Base-by-base conservation (phyloP, 2,888 invertebrate species). In the Morinoia aosen region DNA sequence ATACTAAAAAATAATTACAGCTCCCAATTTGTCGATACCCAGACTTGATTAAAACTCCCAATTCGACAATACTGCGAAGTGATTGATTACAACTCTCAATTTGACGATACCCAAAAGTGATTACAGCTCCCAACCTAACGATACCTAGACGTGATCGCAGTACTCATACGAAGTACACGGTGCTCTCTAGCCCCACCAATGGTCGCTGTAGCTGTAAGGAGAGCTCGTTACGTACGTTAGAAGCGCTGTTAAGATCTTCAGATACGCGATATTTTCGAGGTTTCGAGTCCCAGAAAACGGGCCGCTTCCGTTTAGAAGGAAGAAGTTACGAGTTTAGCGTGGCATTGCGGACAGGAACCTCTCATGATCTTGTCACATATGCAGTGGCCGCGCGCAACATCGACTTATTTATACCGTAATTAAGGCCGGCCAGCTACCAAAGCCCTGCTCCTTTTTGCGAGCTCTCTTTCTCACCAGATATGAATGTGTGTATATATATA, bases 351-450 rank as follows among this genome's bases (percentile, higher is more conserved):
- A 93, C 93, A 93, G 93, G 57, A 93, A n/a, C 93, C 93, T 93
- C 93, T 93, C 93, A 93, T 93, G 93, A 57, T 93, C 57, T n/a
- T 93, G 93, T 93, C 93, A 93, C 93, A 93, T 93, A 93, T 93
- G 93, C 93, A 93, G 57, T 11, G 57, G 93, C 93, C 93, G 48
- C 16, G 93, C 93, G 14, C 93, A 93, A 57, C 93, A 93, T 57
- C 25, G 93, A 57, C 93, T 93, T 93, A 93, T 93, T 93, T 93
- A 93, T 93, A 93, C 57, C 93, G 48, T 93, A 93, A 93, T 93
- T 93, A 93, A 57, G 57, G 57, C 57, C 25, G 57, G n/a, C 57
- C 12, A 57, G 57, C 93, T 57, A 93, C 57, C 93, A 93, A 93
- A 93, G 57, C 58, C 93, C 7, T 16, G 93, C 93, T 93, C 76